Conservation (phyloP, 2,113 vertebrate genomes). For the Elephantulus edwardii region DNA sequence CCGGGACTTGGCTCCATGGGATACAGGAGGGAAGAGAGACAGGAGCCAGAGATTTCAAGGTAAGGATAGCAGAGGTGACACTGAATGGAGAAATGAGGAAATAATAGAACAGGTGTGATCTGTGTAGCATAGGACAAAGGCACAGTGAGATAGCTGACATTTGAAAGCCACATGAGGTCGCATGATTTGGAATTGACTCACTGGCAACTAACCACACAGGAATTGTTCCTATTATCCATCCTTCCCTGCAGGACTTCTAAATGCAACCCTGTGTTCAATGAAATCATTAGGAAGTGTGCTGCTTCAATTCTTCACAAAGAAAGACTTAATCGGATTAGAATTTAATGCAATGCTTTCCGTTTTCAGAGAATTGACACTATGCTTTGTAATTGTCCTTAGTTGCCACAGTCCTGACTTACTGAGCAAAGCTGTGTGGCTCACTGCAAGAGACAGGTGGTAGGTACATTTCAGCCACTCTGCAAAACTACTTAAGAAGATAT, state of each 20-base stretch:
- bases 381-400: not conserved
- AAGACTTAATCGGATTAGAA: not conserved
- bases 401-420: not conserved
- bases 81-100: fast-evolving
- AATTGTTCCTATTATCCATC: not conserved
- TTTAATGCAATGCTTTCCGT: fast-evolving
- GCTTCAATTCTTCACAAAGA: not conserved
- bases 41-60: not conserved
- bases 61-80: not conserved
- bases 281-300: not conserved
- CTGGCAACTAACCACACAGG: not conserved
- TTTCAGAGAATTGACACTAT: not conserved
- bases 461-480: not conserved
- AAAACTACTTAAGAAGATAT: not conserved
- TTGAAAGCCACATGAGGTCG: not conserved
- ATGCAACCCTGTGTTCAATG: not conserved
- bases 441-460: fast-evolving
- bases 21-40: not conserved
- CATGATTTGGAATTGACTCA: not conserved
- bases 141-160: not conserved
- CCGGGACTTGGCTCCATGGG: not conserved
- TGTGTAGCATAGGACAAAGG: not conserved
- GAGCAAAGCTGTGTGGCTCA: not conserved
- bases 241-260: not conserved
- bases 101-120: not conserved